Evolutionary conservation across 2,888 invertebrate genomes (phyloP).

Genomic region (Xestobium rufovillosum): DNA sequence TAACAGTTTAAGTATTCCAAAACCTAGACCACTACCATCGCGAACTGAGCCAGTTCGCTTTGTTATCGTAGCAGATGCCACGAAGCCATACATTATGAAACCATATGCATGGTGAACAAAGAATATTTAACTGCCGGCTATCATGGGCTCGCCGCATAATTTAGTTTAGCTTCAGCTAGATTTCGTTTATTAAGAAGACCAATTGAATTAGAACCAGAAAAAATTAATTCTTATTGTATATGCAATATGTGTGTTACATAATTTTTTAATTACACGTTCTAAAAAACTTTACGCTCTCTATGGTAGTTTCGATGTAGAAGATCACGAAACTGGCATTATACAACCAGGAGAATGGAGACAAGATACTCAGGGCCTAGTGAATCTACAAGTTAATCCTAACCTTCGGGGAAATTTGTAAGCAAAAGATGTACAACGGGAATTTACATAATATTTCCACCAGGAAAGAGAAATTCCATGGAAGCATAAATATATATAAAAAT

Average conservation of each 20-base stretch:
- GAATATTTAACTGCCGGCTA: slow-evolving; percentile 10
- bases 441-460: slow-evolving; percentile 15
- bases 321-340: slow-evolving; percentile 1
- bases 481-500: slow-evolving; percentile 19
- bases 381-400: slow-evolving; percentile 10
- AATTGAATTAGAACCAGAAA: slow-evolving; percentile 10
- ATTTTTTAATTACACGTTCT: slow-evolving; percentile 16
- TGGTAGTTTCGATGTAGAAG: slow-evolving; percentile 13
- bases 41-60: slow-evolving; percentile 6
- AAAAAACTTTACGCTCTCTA: no score
- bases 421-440: slow-evolving; percentile 16
- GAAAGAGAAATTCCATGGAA: slow-evolving; percentile 19
- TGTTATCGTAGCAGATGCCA: slow-evolving; percentile 8
- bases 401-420: slow-evolving; percentile 10
- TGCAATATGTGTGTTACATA: slow-evolving; percentile 11
- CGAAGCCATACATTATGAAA: slow-evolving; percentile 15
- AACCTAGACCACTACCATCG: slow-evolving; percentile 5
- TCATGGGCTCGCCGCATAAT: slow-evolving; percentile 3
- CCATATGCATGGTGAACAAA: slow-evolving; percentile 13
- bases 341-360: slow-evolving; percentile 5
- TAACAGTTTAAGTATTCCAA: slow-evolving; percentile 8
- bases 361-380: no score
- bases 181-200: no score
- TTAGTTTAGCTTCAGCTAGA: slow-evolving; percentile 10
- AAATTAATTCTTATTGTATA: slow-evolving; percentile 14